Conservation (phyloP, 2,797 vertebrate species). For the Platyrinchus mystaceus region DNA sequence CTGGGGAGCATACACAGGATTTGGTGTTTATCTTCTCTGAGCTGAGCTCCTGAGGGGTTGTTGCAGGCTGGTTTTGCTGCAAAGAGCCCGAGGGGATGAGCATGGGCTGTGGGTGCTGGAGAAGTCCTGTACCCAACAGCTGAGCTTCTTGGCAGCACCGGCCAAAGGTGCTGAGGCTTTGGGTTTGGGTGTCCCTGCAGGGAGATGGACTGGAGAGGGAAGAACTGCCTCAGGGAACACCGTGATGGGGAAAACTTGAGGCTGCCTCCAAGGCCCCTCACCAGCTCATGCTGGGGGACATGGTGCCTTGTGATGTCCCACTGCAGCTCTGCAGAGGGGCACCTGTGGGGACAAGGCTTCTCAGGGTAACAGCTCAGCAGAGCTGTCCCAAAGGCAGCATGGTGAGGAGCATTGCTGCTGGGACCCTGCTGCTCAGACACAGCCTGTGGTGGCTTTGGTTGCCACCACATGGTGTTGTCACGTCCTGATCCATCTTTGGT, state of each 20-base stretch:
- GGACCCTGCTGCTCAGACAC: background rate
- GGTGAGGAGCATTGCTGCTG: background rate
- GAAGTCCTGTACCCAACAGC: background rate
- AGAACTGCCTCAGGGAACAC: rapidly evolving
- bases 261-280: background rate
- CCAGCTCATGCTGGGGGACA: background rate
- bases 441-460: background rate
- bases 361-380: background rate
- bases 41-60: background rate
- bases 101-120: background rate
- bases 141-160: background rate
- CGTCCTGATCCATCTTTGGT: background rate
- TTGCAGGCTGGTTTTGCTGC: background rate
- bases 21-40: background rate
- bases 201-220: background rate
- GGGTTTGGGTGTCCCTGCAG: rapidly evolving
- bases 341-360: background rate
- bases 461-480: rapidly evolving
- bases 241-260: rapidly evolving
- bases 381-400: background rate
- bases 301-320: rapidly evolving
- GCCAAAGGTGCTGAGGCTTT: background rate
- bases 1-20: background rate
- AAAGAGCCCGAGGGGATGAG: rapidly evolving
- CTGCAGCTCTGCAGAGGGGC: background rate